phyloP scores from a whole-genome alignment of 1,140 invertebrate species.

The Macrocentrus cingulum region DNA sequence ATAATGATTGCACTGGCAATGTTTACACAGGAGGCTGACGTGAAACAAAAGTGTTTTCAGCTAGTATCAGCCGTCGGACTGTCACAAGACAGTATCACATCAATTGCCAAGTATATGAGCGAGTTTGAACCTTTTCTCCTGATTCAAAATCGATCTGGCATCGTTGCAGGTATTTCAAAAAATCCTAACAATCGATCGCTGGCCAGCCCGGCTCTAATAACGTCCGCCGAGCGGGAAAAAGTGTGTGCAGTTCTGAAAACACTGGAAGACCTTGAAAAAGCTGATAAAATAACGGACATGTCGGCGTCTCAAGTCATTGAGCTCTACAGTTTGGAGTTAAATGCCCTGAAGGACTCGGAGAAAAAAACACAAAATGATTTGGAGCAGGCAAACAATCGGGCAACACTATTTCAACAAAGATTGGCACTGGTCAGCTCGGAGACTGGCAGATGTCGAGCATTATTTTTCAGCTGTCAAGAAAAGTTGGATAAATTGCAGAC shows the following conservation, averaged over 20 bases:
- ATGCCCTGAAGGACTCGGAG: slow-evolving; percentile 59
- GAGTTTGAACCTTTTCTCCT: slow-evolving; percentile 56
- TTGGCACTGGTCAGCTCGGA: slow-evolving; percentile 57
- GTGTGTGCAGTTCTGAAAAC: slow-evolving; percentile 59
- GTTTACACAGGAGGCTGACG: slow-evolving; percentile 52
- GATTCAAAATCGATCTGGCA: slow-evolving; percentile 39
- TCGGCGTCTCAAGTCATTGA: slow-evolving; percentile 70
- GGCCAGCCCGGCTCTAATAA: slow-evolving; percentile 41
- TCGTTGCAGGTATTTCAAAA: slow-evolving; percentile 28
- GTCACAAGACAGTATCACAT: slow-evolving; percentile 49
- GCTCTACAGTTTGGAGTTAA: slow-evolving; percentile 69
- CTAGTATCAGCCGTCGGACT: slow-evolving; percentile 53
- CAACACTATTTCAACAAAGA: slow-evolving; percentile 58
- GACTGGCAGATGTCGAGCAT: slow-evolving; percentile 56
- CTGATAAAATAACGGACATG: slow-evolving; percentile 58
- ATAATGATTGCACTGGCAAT: slow-evolving; percentile 59
- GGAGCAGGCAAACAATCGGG: slow-evolving; percentile 58
- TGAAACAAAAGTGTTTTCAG: slow-evolving; percentile 58
- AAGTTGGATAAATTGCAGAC: slow-evolving; percentile 52
- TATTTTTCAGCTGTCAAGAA: slow-evolving; percentile 59
- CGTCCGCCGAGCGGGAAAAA: slow-evolving; percentile 56
- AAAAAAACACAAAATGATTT: slow-evolving; percentile 57
- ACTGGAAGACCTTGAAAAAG: slow-evolving; percentile 50
- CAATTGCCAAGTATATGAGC: slow-evolving; percentile 53
- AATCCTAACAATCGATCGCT: slow-evolving; percentile 10